A percentile compares a stretch with the other conserved stretches of the same genome.
These are phyloP conservation scores for Castor canadensis DNA, from an alignment of 2,113 vertebrate genomes.

Conservation along the genomic window DNA sequence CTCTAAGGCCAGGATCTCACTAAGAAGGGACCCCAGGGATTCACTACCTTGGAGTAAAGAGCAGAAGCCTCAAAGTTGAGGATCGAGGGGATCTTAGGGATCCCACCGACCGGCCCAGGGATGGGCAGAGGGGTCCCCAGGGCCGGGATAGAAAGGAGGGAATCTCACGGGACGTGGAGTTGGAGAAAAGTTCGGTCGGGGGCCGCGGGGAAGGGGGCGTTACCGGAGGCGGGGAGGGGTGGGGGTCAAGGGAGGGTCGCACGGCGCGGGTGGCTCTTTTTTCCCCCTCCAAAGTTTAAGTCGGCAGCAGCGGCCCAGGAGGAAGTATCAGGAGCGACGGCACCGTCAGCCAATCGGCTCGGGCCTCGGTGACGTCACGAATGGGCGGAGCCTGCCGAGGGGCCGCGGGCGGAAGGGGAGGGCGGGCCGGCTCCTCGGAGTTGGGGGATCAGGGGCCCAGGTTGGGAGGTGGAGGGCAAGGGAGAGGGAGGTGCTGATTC, in stretches of 20 bases:
- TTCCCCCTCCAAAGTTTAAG: conserved; percentile 66
- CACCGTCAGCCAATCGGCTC: conserved; percentile 63
- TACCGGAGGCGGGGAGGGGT: conserved; percentile 17
- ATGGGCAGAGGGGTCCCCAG: conserved; percentile 28
- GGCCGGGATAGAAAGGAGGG: background rate
- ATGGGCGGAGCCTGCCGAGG: conserved; percentile 20
- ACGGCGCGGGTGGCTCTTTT: conserved; percentile 20
- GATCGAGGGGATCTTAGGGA: background rate
- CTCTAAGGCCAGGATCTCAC: background rate
- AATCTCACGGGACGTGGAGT: conserved; percentile 47
- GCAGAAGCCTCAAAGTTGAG: background rate
- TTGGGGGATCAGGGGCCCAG: background rate
- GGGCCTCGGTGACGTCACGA: conserved; percentile 42
- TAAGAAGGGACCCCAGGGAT: background rate
- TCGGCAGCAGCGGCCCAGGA: conserved; percentile 60
- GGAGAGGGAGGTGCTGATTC: too few species aligned
- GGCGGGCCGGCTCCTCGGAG: background rate
- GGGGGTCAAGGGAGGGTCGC: conserved; percentile 38
- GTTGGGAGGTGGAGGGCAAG: background rate
- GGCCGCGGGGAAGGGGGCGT: conserved; percentile 42
- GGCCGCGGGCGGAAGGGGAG: conserved; percentile 65
- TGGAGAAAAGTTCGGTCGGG: conserved; percentile 36
- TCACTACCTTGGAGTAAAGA: background rate
- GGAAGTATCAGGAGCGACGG: conserved; percentile 78
- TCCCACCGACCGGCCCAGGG: background rate